phyloP scores from a whole-genome alignment of 2,888 invertebrate species.

The Sturmia bella region DNA sequence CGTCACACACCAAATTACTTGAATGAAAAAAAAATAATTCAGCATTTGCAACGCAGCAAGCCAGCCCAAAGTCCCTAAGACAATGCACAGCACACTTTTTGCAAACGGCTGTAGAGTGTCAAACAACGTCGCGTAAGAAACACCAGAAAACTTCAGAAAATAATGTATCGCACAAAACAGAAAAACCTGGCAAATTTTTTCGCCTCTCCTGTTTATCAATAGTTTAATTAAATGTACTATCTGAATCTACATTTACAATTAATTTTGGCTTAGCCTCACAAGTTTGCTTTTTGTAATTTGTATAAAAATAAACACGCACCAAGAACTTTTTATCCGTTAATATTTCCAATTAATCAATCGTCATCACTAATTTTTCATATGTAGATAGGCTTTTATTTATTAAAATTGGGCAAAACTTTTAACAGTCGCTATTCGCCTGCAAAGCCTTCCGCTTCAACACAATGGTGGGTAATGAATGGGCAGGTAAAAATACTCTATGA shows the following conservation, averaged over 20 bases:
- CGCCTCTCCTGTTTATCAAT: no score
- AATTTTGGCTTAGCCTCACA: no score
- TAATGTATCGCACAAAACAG: background rate
- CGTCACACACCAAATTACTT: conserved; percentile 52
- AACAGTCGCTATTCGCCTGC: conserved; percentile 35
- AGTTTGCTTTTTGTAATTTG: no score
- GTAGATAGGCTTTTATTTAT: background rate
- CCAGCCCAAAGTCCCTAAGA: conserved; percentile 65
- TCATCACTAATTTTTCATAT: background rate
- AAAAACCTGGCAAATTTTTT: background rate
- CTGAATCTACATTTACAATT: no score
- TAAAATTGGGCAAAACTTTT: conserved; percentile 7
- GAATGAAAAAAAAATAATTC: conserved; percentile 67
- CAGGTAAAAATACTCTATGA: conserved; percentile 67
- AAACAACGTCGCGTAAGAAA: conserved; percentile 28
- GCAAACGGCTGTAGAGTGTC: conserved; percentile 69
- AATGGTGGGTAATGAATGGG: conserved; percentile 71
- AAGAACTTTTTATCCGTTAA: background rate
- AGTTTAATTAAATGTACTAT: no score
- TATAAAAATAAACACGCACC: background rate
- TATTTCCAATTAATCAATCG: conserved; percentile 3
- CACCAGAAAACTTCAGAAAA: background rate
- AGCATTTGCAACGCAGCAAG: conserved; percentile 72
- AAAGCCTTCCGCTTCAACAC: conserved; percentile 54
- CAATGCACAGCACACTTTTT: conserved; percentile 68